These are phyloP conservation scores for Drosophila pachea DNA, from an alignment of 1,140 invertebrate genomes.

Conservation along the genomic window DNA sequence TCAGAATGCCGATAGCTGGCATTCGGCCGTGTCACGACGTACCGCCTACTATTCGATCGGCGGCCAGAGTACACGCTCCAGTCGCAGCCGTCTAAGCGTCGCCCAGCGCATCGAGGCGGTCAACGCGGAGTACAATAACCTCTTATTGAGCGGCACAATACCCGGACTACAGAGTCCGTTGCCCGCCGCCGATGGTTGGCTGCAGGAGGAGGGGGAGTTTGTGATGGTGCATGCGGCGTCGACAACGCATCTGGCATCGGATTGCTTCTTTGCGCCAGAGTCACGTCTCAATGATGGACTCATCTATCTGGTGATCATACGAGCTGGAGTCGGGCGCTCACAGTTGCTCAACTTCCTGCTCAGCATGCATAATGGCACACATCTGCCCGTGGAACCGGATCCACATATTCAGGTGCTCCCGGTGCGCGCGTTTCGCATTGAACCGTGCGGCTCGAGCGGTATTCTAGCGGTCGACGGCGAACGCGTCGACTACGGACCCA, in stretches of 20 bases:
- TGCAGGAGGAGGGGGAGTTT: conserved; percentile 90
- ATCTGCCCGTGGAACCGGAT: conserved; percentile 81
- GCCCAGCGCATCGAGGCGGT: conserved; percentile 56
- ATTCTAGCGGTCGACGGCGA: conserved; percentile 95
- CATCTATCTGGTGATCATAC: conserved; percentile 93
- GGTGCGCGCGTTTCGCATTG: conserved; percentile 92
- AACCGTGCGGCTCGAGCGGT: conserved; percentile 85
- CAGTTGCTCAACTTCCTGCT: conserved; percentile 89
- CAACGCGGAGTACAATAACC: conserved; percentile 81
- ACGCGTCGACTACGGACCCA: conserved; percentile 88
- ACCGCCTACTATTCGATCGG: conserved; percentile 87
- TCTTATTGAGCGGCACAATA: conserved; percentile 85
- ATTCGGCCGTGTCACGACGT: conserved; percentile 86
- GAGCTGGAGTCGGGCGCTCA: conserved; percentile 85
- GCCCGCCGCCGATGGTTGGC: conserved; percentile 81
- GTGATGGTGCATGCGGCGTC: conserved; percentile 93
- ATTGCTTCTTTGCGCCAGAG: conserved; percentile 90
- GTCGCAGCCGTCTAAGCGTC: conserved; percentile 61
- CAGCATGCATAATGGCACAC: conserved; percentile 86
- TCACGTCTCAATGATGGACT: conserved; percentile 92
- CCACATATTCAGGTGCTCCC: conserved; percentile 85
- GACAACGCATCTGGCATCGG: conserved; percentile 91
- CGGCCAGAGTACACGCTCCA: conserved; percentile 79
- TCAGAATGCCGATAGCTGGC: conserved; percentile 87
- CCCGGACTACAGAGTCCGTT: conserved; percentile 83